Evolutionary conservation across 1,140 invertebrate genomes (phyloP), one percentile per base, ranked within the genome.

Genomic region (Apis laboriosa): DNA sequence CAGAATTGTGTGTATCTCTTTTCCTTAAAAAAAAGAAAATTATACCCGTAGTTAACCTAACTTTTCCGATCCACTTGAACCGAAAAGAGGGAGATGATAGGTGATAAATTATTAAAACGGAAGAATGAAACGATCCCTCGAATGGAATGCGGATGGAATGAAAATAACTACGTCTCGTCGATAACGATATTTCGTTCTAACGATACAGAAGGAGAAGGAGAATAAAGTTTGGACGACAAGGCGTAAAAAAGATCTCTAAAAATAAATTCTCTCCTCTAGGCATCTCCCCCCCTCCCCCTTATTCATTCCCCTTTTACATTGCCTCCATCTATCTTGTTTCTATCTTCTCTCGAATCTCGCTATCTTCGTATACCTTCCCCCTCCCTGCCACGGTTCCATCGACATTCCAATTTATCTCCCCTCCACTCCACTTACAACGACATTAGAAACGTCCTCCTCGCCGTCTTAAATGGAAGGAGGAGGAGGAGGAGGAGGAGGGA

Each of bases 201-300:
- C 61, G 61, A 64, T 28, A 64, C 24, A 34, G 67, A 56, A 34
- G 34, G 34, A 2, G 53, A 34, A 73, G 71, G 34, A 64, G 61
- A 78, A 79, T 63, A 79, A 77, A 79, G 28, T 75, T 67, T 34
- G 64, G 58, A 70, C 4, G 66, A 60, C 24, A 61, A 49, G 9
- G 28, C 28, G 24, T 19, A 64, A 64, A 21, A 49, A 67, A 34
- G 43, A 17, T 55, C 53, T 58, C 28, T 77, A 43, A 68, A 70
- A 80, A 83, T 86, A 87, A 86, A 83, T 83, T 86, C 63, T 86
- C 63, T 21, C 49, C 21, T 68, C 75, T 74, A 64, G 34, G 49
- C 55, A 21, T 34, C 15, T 34, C 15, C 60, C 56, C 17, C 1
- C n/a, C 43, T 51, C 43, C 13, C 19, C 63, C 9, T 28, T 9